Evolutionary conservation across 1,140 invertebrate genomes (phyloP).

Genomic region (Stratiolaelaps scimitus): DNA sequence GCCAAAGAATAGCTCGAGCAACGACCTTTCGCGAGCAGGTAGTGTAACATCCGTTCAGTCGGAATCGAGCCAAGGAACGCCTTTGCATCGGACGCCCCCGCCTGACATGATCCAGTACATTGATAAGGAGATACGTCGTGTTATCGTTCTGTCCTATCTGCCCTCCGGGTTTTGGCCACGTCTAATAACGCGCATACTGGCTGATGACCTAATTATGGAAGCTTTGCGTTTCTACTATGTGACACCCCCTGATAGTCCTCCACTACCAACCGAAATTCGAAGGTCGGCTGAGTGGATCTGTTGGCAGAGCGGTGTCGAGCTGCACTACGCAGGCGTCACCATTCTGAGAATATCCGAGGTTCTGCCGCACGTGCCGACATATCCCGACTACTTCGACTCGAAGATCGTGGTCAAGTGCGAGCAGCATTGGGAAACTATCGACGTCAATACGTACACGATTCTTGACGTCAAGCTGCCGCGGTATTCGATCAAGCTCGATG

Average conservation of each 20-base stretch:
- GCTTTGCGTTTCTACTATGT: constrained; percentile 59
- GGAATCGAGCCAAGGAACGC: constrained; percentile 19
- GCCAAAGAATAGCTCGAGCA: constrained; percentile 46
- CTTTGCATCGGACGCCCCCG: not conserved
- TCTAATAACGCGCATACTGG: constrained; percentile 75
- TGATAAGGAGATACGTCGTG: constrained; percentile 40
- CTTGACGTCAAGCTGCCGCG: constrained; percentile 3
- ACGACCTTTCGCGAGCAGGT: constrained; percentile 8
- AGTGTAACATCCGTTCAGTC: constrained; percentile 25
- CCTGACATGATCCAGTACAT: constrained; percentile 29
- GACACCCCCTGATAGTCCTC: constrained; percentile 52
- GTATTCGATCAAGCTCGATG: constrained; percentile 13
- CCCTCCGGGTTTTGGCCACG: constrained; percentile 96
- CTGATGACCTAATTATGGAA: constrained; percentile 70
- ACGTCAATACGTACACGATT: constrained; percentile 28
- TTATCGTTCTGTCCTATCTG: constrained; percentile 85
- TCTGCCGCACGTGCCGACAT: constrained; percentile 45
- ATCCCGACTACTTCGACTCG: constrained; percentile 34
- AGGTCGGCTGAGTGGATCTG: constrained; percentile 74
- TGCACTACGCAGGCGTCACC: constrained; percentile 63
- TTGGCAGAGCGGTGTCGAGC: constrained; percentile 86
- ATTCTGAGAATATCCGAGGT: constrained; percentile 74
- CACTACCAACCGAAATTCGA: constrained; percentile 46
- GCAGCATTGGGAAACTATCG: constrained; percentile 24
- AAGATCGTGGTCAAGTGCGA: constrained; percentile 28